Conservation (phyloP, 2,888 invertebrate species). For the Eustalomyia histrio region DNA sequence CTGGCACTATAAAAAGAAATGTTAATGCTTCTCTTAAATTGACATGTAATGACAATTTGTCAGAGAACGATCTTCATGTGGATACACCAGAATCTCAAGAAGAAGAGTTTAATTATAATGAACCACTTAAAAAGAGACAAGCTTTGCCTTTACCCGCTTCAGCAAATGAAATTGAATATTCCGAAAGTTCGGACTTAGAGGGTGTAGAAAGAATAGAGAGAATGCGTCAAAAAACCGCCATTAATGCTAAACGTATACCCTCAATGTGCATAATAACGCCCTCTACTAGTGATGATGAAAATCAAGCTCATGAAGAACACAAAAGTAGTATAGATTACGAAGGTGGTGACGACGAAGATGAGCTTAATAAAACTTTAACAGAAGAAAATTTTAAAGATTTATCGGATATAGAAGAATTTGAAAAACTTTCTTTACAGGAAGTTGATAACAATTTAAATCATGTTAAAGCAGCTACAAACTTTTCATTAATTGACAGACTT, state of each 20-base stretch:
- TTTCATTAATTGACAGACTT: constrained; percentile 87
- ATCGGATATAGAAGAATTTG: constrained; percentile 73
- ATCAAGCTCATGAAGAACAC: constrained; percentile 68
- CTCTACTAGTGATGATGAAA: constrained; percentile 92
- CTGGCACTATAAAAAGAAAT: constrained; percentile 80
- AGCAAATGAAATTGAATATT: constrained; percentile 86
- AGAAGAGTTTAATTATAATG: constrained; percentile 77
- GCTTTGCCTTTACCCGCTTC: constrained; percentile 70
- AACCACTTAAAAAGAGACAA: constrained; percentile 69
- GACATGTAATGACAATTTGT: constrained; percentile 81
- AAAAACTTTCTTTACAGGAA: constrained; percentile 67
- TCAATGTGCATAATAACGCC: constrained; percentile 96
- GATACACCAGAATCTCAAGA: constrained; percentile 71
- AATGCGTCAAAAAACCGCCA: constrained; percentile 91
- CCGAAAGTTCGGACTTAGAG: constrained; percentile 92
- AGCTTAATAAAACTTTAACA: constrained; percentile 72
- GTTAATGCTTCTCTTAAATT: constrained; percentile 80
- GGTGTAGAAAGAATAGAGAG: constrained; percentile 93
- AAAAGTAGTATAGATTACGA: not conserved
- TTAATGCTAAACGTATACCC: constrained; percentile 92
- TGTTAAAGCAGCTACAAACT: constrained; percentile 78
- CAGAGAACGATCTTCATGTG: constrained; percentile 53
- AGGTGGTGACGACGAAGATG: constrained; percentile 46
- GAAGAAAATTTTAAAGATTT: constrained; percentile 81
- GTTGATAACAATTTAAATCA: constrained; percentile 77